Conservation (phyloP, 2,113 vertebrate genomes). For the Neogale vison region DNA sequence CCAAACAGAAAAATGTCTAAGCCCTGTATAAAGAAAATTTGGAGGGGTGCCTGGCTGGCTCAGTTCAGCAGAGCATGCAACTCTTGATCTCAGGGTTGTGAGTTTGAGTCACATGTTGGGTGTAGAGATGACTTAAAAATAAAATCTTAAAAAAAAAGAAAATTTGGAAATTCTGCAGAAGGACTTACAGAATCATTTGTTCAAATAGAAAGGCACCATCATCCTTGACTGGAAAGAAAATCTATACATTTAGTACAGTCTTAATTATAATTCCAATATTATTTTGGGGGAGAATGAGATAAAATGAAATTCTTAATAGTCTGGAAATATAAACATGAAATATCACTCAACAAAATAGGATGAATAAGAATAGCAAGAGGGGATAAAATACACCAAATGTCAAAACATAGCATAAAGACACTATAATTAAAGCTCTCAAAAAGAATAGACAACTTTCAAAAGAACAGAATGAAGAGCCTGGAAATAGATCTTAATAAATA, state of each 20-base stretch:
- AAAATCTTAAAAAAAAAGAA: not conserved
- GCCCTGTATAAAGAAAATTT: not conserved
- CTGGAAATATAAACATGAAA: not conserved
- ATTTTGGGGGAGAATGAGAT: not conserved
- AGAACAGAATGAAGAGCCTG: not conserved
- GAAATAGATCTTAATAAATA: not conserved
- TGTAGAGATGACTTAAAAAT: not conserved
- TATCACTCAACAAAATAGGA: not conserved
- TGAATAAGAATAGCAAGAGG: not conserved
- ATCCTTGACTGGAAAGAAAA: not conserved
- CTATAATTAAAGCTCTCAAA: not conserved
- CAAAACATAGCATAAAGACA: not conserved
- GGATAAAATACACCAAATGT: not conserved
- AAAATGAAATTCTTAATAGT: not conserved
- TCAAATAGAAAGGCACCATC: not conserved
- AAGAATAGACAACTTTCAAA: not conserved
- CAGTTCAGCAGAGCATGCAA: not conserved
- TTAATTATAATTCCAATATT: not conserved
- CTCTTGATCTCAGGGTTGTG: not conserved
- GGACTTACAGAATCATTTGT: not conserved
- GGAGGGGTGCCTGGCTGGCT: not conserved
- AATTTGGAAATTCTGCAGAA: not conserved
- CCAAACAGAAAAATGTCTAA: not conserved
- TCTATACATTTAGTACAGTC: not conserved
- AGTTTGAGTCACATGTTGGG: not conserved